Base-by-base conservation (phyloP, 2,888 invertebrate genomes). In the Epinotia demarniana region DNA sequence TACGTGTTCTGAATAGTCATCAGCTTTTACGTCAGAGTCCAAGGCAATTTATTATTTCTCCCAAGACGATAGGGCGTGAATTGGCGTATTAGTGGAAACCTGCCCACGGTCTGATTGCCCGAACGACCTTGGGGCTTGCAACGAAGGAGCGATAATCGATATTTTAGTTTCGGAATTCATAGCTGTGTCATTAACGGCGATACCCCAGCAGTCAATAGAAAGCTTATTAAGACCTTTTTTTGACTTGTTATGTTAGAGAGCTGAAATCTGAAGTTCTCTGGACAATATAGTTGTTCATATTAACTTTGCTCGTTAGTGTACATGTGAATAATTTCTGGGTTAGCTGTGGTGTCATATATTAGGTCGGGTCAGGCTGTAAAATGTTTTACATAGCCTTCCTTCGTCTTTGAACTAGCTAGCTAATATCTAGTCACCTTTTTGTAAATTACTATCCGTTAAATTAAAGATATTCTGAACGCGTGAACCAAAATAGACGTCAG, bases 111-210 rank as follows among this genome's bases (percentile, higher is more conserved):
- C 81, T 82, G 83, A 84, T 86, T 84, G 78, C 83, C 80, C 78
- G 80, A 83, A 83, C 82, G 84, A 85, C 86, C 85, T 87, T 85
- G 84, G 79, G 78, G 78, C 81, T 78, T 84, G 83, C 85, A 83
- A 77, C 80, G 81, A 83, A 83, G 79, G 79, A 82, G 77, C 80
- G 78, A 81, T 85, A 86, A 87, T 87, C 86, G 84, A 86, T 86
- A 85, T 84, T 84, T 83, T 81, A 83, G 78, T 77, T 79, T 77
- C 73, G 77, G 71, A 78, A 66, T 68, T 70, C 73, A 71, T 58
- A 70, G 73, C 66, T 55, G 72, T 74, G 70, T 71, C 66, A 75
- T 70, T 75, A 66, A 66, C 75, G 19, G n/a, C 60, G n/a, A 43
- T 60, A 49, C 18, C 19, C 27, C 11, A 23, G 23, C 19, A 46